These are phyloP conservation scores for Microcebus murinus DNA, from an alignment of 2,113 vertebrate species.

Conservation along the genomic window DNA sequence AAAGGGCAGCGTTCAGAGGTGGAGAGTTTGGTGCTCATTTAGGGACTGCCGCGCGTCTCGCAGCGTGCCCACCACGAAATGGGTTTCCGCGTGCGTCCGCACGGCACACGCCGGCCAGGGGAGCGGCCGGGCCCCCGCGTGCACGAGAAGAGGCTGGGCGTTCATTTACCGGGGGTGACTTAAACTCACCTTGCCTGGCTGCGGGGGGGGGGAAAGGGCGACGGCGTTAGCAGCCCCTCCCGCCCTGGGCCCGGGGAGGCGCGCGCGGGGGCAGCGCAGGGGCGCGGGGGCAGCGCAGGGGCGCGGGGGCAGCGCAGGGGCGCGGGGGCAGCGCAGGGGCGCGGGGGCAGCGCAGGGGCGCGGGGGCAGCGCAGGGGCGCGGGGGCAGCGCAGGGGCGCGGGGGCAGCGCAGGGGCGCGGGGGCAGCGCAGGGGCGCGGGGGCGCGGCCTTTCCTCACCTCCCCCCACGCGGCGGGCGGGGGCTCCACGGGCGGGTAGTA, in stretches of 20 bases:
- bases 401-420: neutral
- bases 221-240: neutral
- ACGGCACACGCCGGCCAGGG: neutral
- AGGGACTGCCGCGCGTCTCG: accelerated
- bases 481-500: slow-evolving; percentile 94
- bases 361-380: neutral
- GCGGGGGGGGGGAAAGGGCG: neutral
- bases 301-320: no score
- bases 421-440: neutral
- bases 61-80: neutral
- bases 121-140: neutral
- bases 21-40: neutral
- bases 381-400: neutral
- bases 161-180: neutral
- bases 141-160: neutral
- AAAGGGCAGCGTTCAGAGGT: neutral
- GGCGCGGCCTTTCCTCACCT: slow-evolving; percentile 84
- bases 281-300: neutral
- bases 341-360: neutral
- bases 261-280: neutral
- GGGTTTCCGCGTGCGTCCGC: neutral
- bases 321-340: no score
- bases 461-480: slow-evolving; percentile 92
- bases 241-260: neutral
- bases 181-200: neutral